phyloP scores from a whole-genome alignment of 2,888 invertebrate genomes.

The Eurois occulta region DNA sequence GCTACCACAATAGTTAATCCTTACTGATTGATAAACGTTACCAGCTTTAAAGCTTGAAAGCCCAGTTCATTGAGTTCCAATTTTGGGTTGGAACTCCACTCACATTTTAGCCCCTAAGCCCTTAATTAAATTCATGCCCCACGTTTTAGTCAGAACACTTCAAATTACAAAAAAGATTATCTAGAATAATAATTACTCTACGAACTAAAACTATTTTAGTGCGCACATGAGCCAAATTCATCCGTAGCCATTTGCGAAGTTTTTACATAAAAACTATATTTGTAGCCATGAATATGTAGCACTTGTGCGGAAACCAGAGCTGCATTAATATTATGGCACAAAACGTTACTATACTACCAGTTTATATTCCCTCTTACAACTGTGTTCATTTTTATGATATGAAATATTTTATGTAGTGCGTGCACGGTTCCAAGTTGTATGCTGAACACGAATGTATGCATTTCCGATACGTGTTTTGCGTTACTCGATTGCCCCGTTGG shows the following conservation, averaged over 20 bases:
- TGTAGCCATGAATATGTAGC: constrained; percentile 44
- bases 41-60: neutral
- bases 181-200: neutral
- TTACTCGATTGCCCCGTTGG: neutral
- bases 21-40: neutral
- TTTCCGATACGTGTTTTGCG: neutral
- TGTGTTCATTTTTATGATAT: constrained; percentile 51
- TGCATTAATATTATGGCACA: constrained; percentile 41
- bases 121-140: neutral
- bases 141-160: neutral
- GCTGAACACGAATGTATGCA: neutral
- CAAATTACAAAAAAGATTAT: constrained; percentile 6
- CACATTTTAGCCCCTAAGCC: neutral
- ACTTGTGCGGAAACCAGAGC: constrained; percentile 12
- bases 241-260: constrained; percentile 37
- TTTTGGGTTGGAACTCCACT: neutral
- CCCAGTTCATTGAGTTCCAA: neutral
- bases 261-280: constrained; percentile 53
- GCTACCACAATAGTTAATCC: neutral
- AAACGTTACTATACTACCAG: constrained; percentile 33
- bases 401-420: constrained; percentile 40
- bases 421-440: constrained; percentile 22
- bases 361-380: constrained; percentile 44
- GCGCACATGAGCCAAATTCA: constrained; percentile 40
- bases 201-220: constrained; percentile 16